A percentile compares a stretch with the other conserved stretches of the same genome.
These are phyloP conservation scores for Brassicogethes aeneus DNA, from an alignment of 2,888 invertebrate species.

Conservation along the genomic window DNA sequence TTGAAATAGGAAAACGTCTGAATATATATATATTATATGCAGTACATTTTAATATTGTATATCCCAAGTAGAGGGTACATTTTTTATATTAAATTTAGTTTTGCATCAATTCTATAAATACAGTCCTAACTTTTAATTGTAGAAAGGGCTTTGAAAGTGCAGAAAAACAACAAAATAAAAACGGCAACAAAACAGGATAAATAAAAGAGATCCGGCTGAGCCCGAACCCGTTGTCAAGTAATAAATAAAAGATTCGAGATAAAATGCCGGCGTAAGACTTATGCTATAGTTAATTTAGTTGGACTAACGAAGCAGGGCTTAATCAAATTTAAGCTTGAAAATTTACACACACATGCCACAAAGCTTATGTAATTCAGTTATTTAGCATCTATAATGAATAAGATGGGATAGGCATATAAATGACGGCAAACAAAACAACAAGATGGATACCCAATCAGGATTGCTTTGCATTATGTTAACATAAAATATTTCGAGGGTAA, in stretches of 20 bases:
- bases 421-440: constrained; percentile 9
- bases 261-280: neutral
- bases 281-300: neutral
- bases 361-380: constrained; percentile 6
- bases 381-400: constrained; percentile 21
- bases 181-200: neutral
- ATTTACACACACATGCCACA: constrained; percentile 2
- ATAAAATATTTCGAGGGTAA: too few relatives aligned
- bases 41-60: too few relatives aligned
- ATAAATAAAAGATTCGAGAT: neutral
- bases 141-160: too few relatives aligned
- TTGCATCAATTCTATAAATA: too few relatives aligned
- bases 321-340: constrained; percentile 1
- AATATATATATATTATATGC: too few relatives aligned
- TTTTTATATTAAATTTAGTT: too few relatives aligned
- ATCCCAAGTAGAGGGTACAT: too few relatives aligned
- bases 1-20: too few relatives aligned
- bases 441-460: too few relatives aligned
- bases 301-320: constrained; percentile 1
- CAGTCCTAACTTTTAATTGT: too few relatives aligned
- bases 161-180: neutral
- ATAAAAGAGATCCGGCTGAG: neutral
- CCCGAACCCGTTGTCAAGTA: neutral
- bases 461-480: too few relatives aligned
- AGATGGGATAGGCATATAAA: constrained; percentile 18